Evolutionary conservation across 2,113 vertebrate genomes (phyloP), one percentile per base, ranked within the genome.

Genomic region (Cynopterus brachyotis): DNA sequence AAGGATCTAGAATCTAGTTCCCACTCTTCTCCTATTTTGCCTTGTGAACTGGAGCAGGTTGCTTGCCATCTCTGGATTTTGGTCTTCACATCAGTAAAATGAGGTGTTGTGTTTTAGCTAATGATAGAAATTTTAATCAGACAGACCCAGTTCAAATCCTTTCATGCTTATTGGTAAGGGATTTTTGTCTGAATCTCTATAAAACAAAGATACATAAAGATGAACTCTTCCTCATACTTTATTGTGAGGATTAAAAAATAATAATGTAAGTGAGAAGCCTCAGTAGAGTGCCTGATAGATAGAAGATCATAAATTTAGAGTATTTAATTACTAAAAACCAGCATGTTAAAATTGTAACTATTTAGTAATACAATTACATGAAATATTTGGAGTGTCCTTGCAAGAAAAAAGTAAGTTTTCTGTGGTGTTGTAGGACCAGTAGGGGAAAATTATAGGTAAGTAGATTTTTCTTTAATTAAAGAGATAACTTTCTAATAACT

Each of bases 131-230:
- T 82, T 91, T 82, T 67, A 55, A 89, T 75, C 73, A 45, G 32
- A 82, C 26, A 87, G 47, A 78, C 19, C 28, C 15, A 19, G 42
- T 92, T 92, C 67, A 53, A 75, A 89, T 81, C 42, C 28, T 26
- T 78, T 37, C 42, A 45, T 30, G 9, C 22, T 85, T 93, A 67
- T 37, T 35, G 2, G 45, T 69, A 35, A 45, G 20, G 22, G 26
- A 64, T 80, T 84, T 84, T 28, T 20, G 6, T 89, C 89, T 88
- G 15, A 94, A 26, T 30, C 28, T 90, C 35, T 64, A 78, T 15
- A 73, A 92, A 96, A 83, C 19, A 64, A n/a, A 75, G 40, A 80
- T 50, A 83, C 72, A 53, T n/a, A 89, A 81, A 82, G 19, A 62
- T 62, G 55, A 79, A 84, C 4, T 69, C 72, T 81, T 47, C 45